phyloP scores from a whole-genome alignment of 2,888 invertebrate genomes.

The Copidosoma aretas region DNA sequence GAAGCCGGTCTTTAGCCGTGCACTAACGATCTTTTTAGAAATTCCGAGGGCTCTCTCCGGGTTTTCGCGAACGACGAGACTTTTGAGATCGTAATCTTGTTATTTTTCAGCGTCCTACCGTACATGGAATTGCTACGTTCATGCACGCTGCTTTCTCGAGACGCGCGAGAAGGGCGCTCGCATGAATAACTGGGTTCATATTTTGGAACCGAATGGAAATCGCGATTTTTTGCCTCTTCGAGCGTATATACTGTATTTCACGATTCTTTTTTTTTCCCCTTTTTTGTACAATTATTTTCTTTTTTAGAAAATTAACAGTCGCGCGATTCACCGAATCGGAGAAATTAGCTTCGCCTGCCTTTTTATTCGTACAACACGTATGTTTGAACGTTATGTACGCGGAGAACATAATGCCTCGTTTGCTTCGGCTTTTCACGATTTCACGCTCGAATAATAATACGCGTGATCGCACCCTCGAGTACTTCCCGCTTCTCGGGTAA shows the following conservation, averaged over 20 bases:
- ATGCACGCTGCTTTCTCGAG: too few species aligned
- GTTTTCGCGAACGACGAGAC: neutral
- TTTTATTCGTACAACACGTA: neutral
- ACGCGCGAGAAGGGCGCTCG: too few species aligned
- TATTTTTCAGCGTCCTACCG: neutral
- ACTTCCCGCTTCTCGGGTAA: neutral
- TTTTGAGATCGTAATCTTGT: neutral
- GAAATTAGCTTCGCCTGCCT: neutral
- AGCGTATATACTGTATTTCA: too few species aligned
- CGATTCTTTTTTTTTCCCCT: too few species aligned
- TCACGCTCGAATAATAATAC: neutral
- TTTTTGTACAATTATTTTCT: neutral
- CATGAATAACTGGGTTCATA: too few species aligned
- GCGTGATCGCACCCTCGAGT: neutral
- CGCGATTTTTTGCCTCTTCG: too few species aligned
- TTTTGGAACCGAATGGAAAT: too few species aligned
- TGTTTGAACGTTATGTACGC: neutral
- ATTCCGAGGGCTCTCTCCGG: too few species aligned
- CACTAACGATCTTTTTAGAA: too few species aligned
- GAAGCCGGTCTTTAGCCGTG: too few species aligned
- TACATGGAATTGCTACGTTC: too few species aligned
- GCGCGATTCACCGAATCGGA: too few species aligned
- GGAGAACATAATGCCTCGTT: neutral
- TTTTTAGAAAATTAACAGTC: neutral
- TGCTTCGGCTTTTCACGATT: neutral